These are phyloP conservation scores for Heterodera schachtii DNA, from an alignment of 1,140 invertebrate genomes.

Conservation along the genomic window DNA sequence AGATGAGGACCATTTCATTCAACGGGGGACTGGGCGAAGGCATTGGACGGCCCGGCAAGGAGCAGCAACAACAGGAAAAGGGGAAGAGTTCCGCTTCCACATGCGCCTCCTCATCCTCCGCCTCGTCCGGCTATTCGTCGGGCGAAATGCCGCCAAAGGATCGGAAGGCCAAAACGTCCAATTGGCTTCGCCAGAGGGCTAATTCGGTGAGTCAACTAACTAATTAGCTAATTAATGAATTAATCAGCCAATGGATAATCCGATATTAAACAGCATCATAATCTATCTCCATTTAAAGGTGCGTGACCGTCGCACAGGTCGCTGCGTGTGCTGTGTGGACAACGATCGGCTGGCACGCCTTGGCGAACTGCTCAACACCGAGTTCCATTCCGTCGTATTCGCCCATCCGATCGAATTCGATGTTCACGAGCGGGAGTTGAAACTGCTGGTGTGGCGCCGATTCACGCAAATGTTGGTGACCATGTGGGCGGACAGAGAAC, in stretches of 20 bases:
- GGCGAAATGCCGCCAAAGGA: neutral
- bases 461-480: slow-evolving; percentile 57
- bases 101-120: slow-evolving; percentile 4
- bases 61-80: slow-evolving; percentile 9
- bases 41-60: slow-evolving; percentile 24
- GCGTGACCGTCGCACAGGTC: slow-evolving; percentile 26
- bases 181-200: slow-evolving; percentile 20
- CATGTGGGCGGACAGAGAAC: slow-evolving; percentile 43
- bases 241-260: no score
- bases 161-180: slow-evolving; percentile 6
- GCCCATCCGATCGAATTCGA: slow-evolving; percentile 49
- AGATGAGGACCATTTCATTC: slow-evolving; percentile 33
- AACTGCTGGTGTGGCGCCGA: slow-evolving; percentile 58
- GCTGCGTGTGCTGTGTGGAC: slow-evolving; percentile 29
- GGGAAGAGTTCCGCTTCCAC: neutral
- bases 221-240: neutral
- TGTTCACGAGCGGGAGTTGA: slow-evolving; percentile 60
- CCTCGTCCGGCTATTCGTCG: slow-evolving; percentile 26
- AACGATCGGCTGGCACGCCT: slow-evolving; percentile 33
- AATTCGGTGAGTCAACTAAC: slow-evolving; percentile 12
- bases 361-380: slow-evolving; percentile 54
- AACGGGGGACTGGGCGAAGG: slow-evolving; percentile 37
- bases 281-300: neutral
- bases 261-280: no score
- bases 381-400: slow-evolving; percentile 54